These are phyloP conservation scores for Camarhynchus parvulus DNA, from an alignment of 2,113 vertebrate species.

Conservation along the genomic window DNA sequence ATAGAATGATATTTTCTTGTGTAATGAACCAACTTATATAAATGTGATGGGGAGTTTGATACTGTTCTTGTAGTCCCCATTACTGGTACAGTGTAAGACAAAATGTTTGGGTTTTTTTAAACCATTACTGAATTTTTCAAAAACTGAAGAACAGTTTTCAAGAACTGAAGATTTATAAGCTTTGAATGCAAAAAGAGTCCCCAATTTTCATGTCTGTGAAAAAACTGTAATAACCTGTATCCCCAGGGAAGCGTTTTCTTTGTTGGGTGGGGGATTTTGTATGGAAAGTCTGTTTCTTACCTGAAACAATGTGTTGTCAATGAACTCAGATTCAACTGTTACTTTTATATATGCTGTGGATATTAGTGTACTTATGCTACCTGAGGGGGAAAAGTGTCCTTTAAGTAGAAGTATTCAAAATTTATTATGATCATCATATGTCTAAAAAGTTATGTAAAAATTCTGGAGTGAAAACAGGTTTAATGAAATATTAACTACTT, in stretches of 20 bases:
- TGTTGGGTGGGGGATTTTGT: not conserved
- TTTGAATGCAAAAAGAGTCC: not conserved
- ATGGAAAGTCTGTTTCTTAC: not conserved
- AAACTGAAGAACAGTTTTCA: not conserved
- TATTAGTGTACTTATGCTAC: not conserved
- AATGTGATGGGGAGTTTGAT: not conserved
- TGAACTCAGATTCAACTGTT: not conserved
- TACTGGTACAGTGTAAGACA: not conserved
- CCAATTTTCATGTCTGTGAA: not conserved
- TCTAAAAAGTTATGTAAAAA: not conserved
- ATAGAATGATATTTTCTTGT: conserved; percentile 2
- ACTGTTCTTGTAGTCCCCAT: not conserved
- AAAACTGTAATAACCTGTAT: not conserved
- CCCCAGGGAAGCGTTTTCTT: not conserved
- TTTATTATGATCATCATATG: not conserved
- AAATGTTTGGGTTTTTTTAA: not conserved
- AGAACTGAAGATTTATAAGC: not conserved
- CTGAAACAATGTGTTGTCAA: not conserved
- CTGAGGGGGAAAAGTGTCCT: not conserved
- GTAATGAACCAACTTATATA: not conserved
- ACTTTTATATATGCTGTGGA: not conserved
- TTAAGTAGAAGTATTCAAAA: not conserved
- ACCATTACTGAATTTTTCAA: not conserved
- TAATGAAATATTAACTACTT: not conserved
- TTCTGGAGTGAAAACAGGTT: not conserved